A percentile compares a stretch with the other conserved stretches of the same genome.
These are phyloP conservation scores for Atractosteus spatula DNA, from an alignment of 2,113 vertebrate species.

Conservation along the genomic window DNA sequence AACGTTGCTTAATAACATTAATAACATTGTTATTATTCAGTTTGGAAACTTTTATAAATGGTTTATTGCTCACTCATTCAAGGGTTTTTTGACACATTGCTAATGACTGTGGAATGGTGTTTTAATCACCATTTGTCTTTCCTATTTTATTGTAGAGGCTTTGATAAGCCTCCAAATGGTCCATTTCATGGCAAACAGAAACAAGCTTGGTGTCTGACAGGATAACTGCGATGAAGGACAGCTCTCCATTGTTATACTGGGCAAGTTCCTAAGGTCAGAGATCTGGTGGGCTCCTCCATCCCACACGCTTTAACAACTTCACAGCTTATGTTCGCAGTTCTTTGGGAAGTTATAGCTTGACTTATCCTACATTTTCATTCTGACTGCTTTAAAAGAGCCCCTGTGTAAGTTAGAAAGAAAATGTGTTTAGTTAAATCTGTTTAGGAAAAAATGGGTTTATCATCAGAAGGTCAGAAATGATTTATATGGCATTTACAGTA, in stretches of 20 bases:
- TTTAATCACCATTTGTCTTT: too few species aligned
- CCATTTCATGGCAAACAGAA: neutral
- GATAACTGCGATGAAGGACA: conserved; percentile 41
- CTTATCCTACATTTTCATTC: conserved; percentile 43
- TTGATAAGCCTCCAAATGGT: neutral
- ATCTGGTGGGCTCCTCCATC: conserved; percentile 28
- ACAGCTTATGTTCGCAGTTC: conserved; percentile 46
- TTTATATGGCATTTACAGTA: conserved; percentile 12
- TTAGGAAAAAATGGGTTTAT: neutral
- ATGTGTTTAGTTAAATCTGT: conserved; percentile 38
- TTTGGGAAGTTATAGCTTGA: conserved; percentile 40
- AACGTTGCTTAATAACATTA: too few species aligned
- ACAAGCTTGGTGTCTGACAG: neutral
- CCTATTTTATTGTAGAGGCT: too few species aligned
- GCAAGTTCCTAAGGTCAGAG: conserved; percentile 35
- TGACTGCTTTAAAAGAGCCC: conserved; percentile 62
- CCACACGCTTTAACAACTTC: conserved; percentile 52
- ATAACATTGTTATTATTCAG: too few species aligned
- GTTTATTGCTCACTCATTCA: too few species aligned
- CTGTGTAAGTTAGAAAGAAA: conserved; percentile 60
- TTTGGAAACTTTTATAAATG: too few species aligned
- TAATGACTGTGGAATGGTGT: too few species aligned
- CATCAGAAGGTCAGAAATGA: conserved; percentile 11
- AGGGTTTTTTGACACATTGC: too few species aligned
- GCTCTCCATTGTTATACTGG: conserved; percentile 45